Percentiles rank a stretch among this genome's conserved stretches.
phyloP scores from a whole-genome alignment of 2,113 vertebrate genomes.

The Pycnonotus jocosus region DNA sequence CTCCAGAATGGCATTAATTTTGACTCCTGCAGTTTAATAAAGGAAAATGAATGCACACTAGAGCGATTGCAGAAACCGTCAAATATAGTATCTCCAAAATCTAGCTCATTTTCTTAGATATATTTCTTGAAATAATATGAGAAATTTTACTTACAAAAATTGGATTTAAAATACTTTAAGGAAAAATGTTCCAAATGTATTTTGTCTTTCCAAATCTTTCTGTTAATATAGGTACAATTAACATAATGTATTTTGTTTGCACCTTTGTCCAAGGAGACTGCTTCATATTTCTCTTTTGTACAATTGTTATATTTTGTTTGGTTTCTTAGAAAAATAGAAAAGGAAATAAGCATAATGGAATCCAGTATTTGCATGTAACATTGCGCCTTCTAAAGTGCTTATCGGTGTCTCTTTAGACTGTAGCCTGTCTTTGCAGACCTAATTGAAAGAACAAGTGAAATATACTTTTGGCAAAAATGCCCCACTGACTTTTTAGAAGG shows the following conservation, averaged over 20 bases:
- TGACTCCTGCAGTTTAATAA: not conserved
- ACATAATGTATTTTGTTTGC: not conserved
- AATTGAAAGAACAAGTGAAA: not conserved
- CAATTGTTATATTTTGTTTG: not conserved
- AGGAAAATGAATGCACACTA: not conserved
- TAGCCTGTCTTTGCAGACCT: not conserved
- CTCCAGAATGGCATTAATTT: not conserved
- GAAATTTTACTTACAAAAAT: not conserved
- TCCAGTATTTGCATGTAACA: not conserved
- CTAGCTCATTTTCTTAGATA: not conserved
- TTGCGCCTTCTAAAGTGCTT: not conserved
- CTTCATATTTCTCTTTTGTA: not conserved
- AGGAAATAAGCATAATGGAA: not conserved
- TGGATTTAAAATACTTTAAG: not conserved
- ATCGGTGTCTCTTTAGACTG: not conserved
- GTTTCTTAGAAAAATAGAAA: not conserved
- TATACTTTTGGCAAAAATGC: not conserved
- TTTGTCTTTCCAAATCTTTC: not conserved
- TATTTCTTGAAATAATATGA: not conserved
- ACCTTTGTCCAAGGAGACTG: not conserved
- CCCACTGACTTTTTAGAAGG: not conserved
- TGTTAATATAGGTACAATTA: not conserved
- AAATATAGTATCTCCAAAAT: not conserved
- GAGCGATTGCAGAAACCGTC: not conserved
- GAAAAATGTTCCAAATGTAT: not conserved